Conservation (phyloP, 2,888 invertebrate species). For the Drosophila fulvimacula region DNA sequence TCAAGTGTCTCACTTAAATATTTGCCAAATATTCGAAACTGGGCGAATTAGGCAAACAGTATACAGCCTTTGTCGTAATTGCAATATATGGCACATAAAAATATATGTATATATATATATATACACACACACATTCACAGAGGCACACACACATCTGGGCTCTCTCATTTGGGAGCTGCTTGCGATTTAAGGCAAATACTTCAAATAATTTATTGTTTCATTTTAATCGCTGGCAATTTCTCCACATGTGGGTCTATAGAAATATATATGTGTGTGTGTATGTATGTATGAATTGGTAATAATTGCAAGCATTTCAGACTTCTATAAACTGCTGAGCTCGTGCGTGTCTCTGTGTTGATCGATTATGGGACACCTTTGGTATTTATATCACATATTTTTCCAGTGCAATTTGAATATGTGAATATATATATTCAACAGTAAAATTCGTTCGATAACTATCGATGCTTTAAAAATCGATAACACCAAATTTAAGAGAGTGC, state of each 20-base stretch:
- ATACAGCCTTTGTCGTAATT: constrained; percentile 45
- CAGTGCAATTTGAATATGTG: no score
- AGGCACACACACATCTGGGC: constrained; percentile 19
- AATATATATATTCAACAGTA: no score
- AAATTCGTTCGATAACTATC: no score
- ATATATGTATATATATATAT: not conserved
- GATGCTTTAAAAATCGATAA: not conserved
- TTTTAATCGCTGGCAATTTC: constrained; percentile 45
- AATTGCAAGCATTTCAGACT: constrained; percentile 42
- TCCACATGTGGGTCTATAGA: constrained; percentile 2
- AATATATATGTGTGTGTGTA: constrained; percentile 3
- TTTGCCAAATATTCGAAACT: constrained; percentile 7
- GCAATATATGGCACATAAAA: constrained; percentile 25
- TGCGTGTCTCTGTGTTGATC: constrained; percentile 5
- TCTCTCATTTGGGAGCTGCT: constrained; percentile 15
- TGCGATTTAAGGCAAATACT: constrained; percentile 32
- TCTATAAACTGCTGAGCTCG: constrained; percentile 21
- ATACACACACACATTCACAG: not conserved
- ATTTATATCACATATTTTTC: not conserved
- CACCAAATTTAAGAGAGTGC: constrained; percentile 1
- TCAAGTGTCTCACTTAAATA: constrained; percentile 35
- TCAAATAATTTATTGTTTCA: constrained; percentile 58
- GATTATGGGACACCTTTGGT: not conserved
- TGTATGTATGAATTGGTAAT: constrained; percentile 25
- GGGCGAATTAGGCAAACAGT: constrained; percentile 61